Conservation (phyloP, 2,797 vertebrate species). For the Enteromius fasciolatus region DNA sequence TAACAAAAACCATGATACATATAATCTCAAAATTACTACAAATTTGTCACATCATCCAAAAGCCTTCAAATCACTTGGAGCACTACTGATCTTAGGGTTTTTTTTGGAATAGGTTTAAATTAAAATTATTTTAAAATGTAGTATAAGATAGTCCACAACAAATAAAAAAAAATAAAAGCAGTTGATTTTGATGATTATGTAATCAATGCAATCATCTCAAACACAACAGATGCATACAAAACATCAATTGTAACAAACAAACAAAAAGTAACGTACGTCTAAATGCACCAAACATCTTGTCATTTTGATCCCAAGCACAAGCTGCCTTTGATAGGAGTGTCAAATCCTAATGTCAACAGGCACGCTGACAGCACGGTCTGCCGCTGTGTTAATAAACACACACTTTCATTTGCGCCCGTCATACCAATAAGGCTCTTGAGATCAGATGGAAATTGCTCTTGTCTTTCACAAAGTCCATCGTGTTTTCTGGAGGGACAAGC, state of each 20-base stretch:
- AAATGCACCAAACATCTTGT: conserved; percentile 13
- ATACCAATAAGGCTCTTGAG: conserved; percentile 78
- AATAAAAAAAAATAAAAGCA: neutral
- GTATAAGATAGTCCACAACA: neutral
- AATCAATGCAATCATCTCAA: neutral
- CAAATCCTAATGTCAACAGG: conserved; percentile 60
- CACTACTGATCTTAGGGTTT: neutral
- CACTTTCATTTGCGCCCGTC: conserved; percentile 81
- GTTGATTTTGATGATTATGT: neutral
- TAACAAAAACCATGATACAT: neutral
- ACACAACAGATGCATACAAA: neutral
- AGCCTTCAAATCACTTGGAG: neutral
- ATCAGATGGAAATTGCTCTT: conserved; percentile 82
- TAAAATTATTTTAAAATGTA: neutral
- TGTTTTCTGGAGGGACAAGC: conserved; percentile 71
- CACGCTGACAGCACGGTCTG: conserved; percentile 38
- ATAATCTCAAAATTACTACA: neutral
- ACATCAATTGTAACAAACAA: neutral
- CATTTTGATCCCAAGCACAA: conserved; percentile 63
- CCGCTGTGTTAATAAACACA: conserved; percentile 75
- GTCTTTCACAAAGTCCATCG: conserved; percentile 74
- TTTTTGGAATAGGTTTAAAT: neutral
- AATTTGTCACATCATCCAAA: neutral
- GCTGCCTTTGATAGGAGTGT: conserved; percentile 75
- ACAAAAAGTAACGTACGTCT: neutral